These are phyloP conservation scores for Limnothrissa miodon DNA, from an alignment of 2,113 vertebrate species.

Conservation along the genomic window DNA sequence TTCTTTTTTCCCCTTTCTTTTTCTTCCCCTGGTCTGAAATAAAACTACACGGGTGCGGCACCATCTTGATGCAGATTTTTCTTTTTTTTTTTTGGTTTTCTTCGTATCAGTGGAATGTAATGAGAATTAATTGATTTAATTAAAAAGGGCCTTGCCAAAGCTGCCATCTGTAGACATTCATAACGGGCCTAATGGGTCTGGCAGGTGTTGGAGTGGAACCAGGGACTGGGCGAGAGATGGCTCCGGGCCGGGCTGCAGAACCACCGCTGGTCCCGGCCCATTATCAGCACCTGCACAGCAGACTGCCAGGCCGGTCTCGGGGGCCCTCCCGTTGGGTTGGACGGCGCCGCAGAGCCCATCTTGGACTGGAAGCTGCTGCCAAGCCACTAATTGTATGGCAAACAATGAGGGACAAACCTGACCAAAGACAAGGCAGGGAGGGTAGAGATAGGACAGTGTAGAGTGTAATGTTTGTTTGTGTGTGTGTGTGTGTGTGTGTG, in stretches of 20 bases:
- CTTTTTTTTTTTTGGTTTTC: too few relatives aligned
- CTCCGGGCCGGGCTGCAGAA: too few relatives aligned
- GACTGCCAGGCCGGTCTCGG: constrained; percentile 28
- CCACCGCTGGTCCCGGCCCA: constrained; percentile 41
- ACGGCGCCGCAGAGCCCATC: constrained; percentile 15
- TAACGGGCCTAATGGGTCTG: constrained; percentile 39
- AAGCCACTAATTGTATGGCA: constrained; percentile 30
- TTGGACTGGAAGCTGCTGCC: constrained; percentile 23
- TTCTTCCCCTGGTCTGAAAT: background rate
- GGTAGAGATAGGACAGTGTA: background rate
- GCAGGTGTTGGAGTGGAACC: constrained; percentile 46
- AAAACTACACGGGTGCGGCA: background rate
- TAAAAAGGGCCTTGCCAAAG: background rate
- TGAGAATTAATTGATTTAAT: constrained; percentile 11
- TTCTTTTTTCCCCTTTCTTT: too few relatives aligned
- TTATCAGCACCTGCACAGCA: constrained; percentile 49
- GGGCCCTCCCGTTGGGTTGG: background rate
- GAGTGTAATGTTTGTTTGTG: background rate
- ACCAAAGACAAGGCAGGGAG: background rate
- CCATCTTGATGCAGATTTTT: background rate
- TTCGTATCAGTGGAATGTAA: constrained; percentile 1
- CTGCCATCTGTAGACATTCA: constrained; percentile 3
- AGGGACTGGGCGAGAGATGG: background rate
- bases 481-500: background rate
- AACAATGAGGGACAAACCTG: constrained; percentile 22